Evolutionary conservation across 2,113 vertebrate genomes (phyloP).

Genomic region (Rhynchomys soricoides): DNA sequence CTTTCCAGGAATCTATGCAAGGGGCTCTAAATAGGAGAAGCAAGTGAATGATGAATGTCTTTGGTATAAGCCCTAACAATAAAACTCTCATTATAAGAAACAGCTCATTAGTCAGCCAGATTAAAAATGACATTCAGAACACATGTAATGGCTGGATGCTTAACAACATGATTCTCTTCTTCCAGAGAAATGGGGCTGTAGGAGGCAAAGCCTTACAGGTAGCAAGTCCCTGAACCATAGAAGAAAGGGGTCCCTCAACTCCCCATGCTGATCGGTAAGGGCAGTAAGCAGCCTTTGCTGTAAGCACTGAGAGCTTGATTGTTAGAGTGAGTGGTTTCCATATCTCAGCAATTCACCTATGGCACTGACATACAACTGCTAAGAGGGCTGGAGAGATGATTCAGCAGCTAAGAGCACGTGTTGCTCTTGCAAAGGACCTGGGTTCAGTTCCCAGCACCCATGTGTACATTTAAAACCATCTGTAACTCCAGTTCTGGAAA

Average conservation of each 20-base stretch:
- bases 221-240: neutral
- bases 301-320: neutral
- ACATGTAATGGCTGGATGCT: slow-evolving; percentile 33
- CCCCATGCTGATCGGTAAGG: neutral
- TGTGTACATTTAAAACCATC: neutral
- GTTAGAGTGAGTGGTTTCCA: neutral
- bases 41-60: slow-evolving; percentile 31
- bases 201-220: neutral
- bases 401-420: neutral
- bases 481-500: neutral
- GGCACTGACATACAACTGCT: neutral
- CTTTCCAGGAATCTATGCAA: slow-evolving; percentile 59
- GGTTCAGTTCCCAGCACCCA: neutral
- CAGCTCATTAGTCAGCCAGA: slow-evolving; percentile 80
- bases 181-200: neutral
- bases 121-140: slow-evolving; percentile 78
- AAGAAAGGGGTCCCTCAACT: neutral
- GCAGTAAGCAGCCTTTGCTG: neutral
- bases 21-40: slow-evolving; percentile 32
- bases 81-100: slow-evolving; percentile 71
- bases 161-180: slow-evolving; percentile 54
- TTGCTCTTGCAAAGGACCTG: neutral
- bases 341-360: neutral
- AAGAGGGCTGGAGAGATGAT: neutral
- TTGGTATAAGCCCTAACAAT: slow-evolving; percentile 45